Evolutionary conservation across 1,140 invertebrate species (phyloP).

Genomic region (Theocolax elegans): DNA sequence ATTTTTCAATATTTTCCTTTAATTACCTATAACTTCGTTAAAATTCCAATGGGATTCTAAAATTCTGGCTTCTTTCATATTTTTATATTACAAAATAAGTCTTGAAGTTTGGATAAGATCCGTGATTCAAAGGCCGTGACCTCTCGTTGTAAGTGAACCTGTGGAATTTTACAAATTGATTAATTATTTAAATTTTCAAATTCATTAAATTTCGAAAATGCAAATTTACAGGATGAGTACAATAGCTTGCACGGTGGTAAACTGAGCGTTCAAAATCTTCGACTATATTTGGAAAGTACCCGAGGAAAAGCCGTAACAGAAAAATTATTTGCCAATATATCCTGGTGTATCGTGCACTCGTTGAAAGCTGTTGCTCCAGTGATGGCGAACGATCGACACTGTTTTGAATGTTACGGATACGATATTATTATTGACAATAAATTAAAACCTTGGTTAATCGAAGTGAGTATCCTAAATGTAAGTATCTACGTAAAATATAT

Average conservation of each 20-base stretch:
- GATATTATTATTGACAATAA: conserved; percentile 90
- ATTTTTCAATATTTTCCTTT: no score
- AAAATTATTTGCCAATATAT: conserved; percentile 84
- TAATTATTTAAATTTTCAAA: neutral
- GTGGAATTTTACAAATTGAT: neutral
- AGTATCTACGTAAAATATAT: neutral
- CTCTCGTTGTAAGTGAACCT: no score
- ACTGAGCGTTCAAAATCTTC: conserved; percentile 90
- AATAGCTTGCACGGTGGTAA: conserved; percentile 95
- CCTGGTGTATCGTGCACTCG: conserved; percentile 90
- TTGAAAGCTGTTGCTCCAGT: conserved; percentile 81
- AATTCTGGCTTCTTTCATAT: no score
- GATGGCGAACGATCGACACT: conserved; percentile 82
- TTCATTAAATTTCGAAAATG: neutral
- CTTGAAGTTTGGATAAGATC: no score
- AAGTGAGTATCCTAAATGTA: conserved; percentile 70
- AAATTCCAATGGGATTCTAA: no score
- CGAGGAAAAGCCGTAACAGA: conserved; percentile 88
- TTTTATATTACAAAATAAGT: no score
- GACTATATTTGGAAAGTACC: conserved; percentile 91
- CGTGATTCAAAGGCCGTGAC: no score
- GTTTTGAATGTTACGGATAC: conserved; percentile 87
- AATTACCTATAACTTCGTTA: no score
- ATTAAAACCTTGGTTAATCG: conserved; percentile 87
- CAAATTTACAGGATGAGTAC: conserved; percentile 82